phyloP scores from a whole-genome alignment of 2,113 vertebrate genomes.

The Otus sunia region DNA sequence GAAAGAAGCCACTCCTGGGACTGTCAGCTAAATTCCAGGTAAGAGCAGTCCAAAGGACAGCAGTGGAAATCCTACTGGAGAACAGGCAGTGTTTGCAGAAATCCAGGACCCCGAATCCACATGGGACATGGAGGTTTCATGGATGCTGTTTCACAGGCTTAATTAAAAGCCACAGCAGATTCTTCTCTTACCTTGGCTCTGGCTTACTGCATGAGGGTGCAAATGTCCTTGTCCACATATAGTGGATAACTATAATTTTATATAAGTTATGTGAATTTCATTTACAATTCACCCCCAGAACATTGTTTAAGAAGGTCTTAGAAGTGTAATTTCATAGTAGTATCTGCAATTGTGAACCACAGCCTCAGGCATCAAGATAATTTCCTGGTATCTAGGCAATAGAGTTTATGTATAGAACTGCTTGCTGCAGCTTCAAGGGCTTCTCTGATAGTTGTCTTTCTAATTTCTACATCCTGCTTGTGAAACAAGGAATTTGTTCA shows the following conservation, averaged over 20 bases:
- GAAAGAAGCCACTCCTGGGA: background rate
- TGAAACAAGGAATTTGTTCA: background rate
- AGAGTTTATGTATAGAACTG: constrained; percentile 25
- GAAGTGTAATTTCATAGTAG: constrained; percentile 15
- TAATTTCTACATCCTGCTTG: background rate
- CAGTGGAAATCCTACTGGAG: background rate
- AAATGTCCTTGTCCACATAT: background rate
- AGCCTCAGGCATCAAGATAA: constrained; percentile 27
- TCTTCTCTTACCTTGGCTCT: background rate
- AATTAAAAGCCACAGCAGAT: background rate
- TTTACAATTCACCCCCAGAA: constrained; percentile 1
- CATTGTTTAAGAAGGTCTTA: constrained; percentile 32
- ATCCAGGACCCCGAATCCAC: background rate
- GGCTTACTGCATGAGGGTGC: background rate
- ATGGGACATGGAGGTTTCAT: background rate
- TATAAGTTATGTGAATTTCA: background rate
- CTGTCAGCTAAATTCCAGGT: background rate
- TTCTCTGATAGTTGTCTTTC: background rate
- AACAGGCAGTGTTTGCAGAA: background rate
- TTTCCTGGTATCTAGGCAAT: constrained; percentile 40
- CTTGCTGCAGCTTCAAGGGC: constrained; percentile 14
- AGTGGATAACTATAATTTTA: background rate
- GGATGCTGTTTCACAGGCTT: background rate
- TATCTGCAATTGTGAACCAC: constrained; percentile 9
- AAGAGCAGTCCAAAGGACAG: background rate